These are phyloP conservation scores for Lucilia sericata DNA, from an alignment of 1,140 invertebrate genomes.

Conservation along the genomic window DNA sequence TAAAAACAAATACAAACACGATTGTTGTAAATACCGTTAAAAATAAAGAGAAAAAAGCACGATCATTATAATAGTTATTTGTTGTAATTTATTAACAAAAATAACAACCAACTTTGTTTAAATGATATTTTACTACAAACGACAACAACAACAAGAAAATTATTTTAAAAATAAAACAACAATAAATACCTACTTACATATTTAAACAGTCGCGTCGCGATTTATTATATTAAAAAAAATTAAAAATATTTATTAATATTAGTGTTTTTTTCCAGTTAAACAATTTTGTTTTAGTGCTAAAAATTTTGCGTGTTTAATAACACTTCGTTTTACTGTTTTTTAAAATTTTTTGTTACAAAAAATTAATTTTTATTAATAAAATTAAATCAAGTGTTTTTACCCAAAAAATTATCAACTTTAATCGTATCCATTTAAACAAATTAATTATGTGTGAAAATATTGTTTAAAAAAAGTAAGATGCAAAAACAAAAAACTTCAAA, in stretches of 20 bases:
- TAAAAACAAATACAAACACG: background rate
- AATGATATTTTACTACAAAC: background rate
- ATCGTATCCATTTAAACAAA: background rate
- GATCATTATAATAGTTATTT: background rate
- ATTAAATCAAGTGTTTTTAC: background rate
- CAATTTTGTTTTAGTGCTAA: background rate
- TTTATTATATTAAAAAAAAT: background rate
- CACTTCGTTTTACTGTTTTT: background rate
- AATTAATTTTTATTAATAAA: background rate
- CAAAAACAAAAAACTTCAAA: background rate
- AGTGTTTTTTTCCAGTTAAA: background rate
- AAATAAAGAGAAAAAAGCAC: background rate
- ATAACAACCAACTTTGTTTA: background rate
- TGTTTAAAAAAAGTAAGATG: constrained; percentile 1
- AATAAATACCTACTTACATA: background rate
- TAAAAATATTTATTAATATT: background rate
- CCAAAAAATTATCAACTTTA: background rate
- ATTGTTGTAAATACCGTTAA: constrained; percentile 3
- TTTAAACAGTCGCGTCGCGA: background rate
- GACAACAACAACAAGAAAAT: background rate
- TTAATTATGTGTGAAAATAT: constrained; percentile 21
- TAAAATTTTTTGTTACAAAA: background rate
- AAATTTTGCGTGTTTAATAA: background rate
- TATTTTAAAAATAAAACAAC: background rate
- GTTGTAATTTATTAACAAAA: background rate